phyloP scores from a whole-genome alignment of 2,797 vertebrate genomes.

The Poeciliopsis gracilis region DNA sequence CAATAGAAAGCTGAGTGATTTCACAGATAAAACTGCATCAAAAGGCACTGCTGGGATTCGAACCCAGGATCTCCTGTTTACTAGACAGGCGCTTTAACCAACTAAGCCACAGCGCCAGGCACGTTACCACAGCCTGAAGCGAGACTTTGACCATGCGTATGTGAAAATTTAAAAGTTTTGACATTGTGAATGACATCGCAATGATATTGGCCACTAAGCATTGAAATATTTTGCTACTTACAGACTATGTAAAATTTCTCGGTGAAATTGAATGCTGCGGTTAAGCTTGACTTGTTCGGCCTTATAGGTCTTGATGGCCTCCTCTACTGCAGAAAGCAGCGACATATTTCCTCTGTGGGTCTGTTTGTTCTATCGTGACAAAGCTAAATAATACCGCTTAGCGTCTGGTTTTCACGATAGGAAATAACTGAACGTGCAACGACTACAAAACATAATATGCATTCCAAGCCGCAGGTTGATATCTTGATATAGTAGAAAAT shows the following conservation, averaged over 20 bases:
- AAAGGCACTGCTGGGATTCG: conserved; percentile 80
- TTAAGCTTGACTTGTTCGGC: conserved; percentile 71
- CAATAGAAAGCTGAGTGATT: not conserved
- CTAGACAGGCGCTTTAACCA: conserved; percentile 79
- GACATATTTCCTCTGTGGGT: conserved; percentile 59
- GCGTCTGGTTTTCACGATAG: not conserved
- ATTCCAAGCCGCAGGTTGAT: not conserved
- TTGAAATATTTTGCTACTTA: conserved; percentile 56
- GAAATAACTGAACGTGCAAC: not conserved
- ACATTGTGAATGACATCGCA: rapidly evolving
- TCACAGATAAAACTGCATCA: not conserved
- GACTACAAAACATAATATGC: rapidly evolving
- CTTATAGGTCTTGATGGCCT: conserved; percentile 62
- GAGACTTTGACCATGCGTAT: not conserved
- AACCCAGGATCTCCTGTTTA: conserved; percentile 80
- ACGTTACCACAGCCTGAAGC: rapidly evolving
- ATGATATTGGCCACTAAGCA: rapidly evolving
- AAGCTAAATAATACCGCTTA: not conserved
- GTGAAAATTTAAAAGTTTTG: too few relatives aligned
- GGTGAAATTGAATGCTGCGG: conserved; percentile 57
- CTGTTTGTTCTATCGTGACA: not conserved
- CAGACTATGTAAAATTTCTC: conserved; percentile 66
- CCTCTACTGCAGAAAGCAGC: conserved; percentile 57
- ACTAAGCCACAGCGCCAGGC: conserved; percentile 71
- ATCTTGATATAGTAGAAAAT: not conserved